These are phyloP conservation scores for Eupsittula cactorum DNA, from an alignment of 2,113 vertebrate species.

Conservation along the genomic window DNA sequence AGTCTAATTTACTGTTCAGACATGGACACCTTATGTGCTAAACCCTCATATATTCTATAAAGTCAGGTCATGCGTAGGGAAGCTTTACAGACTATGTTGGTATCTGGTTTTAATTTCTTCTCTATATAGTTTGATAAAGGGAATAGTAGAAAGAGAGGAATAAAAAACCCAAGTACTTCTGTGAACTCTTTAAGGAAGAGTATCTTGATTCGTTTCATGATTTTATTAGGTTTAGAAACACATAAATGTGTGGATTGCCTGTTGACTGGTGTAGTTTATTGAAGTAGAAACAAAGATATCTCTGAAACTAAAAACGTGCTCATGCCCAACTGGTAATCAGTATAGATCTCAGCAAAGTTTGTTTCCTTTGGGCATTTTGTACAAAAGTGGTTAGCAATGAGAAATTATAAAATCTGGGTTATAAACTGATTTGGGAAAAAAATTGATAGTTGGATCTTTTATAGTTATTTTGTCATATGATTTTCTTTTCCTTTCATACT, in stretches of 20 bases:
- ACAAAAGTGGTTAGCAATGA: neutral
- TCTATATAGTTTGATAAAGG: neutral
- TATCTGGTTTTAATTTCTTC: conserved; percentile 29
- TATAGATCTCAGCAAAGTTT: neutral
- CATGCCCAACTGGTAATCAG: neutral
- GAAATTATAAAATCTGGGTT: neutral
- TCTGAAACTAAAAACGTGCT: neutral
- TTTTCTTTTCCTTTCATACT: conserved; percentile 7
- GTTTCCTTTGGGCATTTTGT: conserved; percentile 21
- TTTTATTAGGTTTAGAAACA: conserved; percentile 7
- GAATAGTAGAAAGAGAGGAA: neutral
- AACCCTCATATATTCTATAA: neutral
- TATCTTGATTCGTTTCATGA: neutral
- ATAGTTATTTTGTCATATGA: neutral
- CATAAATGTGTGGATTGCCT: neutral
- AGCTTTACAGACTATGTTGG: neutral
- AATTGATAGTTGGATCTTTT: neutral
- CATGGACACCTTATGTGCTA: neutral
- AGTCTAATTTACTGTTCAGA: neutral
- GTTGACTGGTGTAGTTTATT: neutral
- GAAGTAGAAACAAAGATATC: neutral
- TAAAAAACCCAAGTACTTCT: neutral
- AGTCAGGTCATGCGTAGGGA: neutral
- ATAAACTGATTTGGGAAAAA: neutral
- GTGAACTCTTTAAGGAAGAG: neutral